phyloP scores from a whole-genome alignment of 2,888 invertebrate species.

The Azorinus chamasolen region DNA sequence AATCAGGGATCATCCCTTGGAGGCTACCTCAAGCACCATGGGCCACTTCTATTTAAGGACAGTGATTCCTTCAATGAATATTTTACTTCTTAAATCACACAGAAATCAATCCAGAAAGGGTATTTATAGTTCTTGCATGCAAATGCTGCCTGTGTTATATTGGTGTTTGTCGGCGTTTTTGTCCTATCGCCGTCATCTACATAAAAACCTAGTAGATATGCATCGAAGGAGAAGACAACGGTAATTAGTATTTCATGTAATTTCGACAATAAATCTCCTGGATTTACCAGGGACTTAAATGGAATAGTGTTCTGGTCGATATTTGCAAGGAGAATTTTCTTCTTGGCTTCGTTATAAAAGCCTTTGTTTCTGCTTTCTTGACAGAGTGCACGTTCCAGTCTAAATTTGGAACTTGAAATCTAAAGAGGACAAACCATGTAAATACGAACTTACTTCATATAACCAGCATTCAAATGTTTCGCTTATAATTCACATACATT shows the following conservation, averaged over 20 bases:
- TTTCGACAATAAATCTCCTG: slow-evolving; percentile 54
- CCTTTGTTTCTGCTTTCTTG: too few species aligned
- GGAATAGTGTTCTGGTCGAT: slow-evolving; percentile 2
- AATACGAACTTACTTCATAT: too few species aligned
- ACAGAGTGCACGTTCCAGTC: too few species aligned
- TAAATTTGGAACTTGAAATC: too few species aligned
- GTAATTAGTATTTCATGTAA: slow-evolving; percentile 66
- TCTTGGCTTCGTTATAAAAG: too few species aligned
- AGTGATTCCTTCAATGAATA: slow-evolving; percentile 58
- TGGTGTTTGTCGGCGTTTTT: slow-evolving; percentile 18
- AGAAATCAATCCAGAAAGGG: too few species aligned
- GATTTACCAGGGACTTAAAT: slow-evolving; percentile 50
- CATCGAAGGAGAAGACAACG: slow-evolving; percentile 39
- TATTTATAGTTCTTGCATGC: slow-evolving; percentile 24
- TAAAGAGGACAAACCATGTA: too few species aligned
- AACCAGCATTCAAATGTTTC: too few species aligned
- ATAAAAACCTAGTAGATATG: slow-evolving; percentile 46
- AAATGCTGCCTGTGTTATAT: slow-evolving; percentile 25
- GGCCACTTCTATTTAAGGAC: slow-evolving; percentile 9
- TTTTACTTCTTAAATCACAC: slow-evolving; percentile 38
- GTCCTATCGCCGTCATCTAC: slow-evolving; percentile 19
- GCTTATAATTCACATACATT: too few species aligned
- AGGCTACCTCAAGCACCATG: too few species aligned
- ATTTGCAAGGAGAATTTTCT: too few species aligned
- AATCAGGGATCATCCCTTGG: too few species aligned